Conservation (phyloP, 2,113 vertebrate genomes). For the Pionites leucogaster region DNA sequence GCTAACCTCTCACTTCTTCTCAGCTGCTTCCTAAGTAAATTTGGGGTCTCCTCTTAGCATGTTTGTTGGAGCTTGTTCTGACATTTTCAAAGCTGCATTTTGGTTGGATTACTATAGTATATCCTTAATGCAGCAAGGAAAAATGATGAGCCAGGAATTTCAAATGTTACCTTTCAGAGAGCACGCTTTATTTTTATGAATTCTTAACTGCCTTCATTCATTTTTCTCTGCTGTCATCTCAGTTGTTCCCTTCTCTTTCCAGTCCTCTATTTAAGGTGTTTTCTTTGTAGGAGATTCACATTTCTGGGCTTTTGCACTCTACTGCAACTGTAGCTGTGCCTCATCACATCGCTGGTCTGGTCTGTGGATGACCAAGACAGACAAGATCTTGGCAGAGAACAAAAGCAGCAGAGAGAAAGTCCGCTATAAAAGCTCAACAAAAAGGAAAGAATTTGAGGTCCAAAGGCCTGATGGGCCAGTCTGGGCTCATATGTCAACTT, state of each 20-base stretch:
- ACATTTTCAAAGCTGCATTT: not conserved
- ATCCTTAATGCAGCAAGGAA: not conserved
- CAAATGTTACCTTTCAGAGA: not conserved
- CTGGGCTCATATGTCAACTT: not conserved
- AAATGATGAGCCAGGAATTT: constrained; percentile 13
- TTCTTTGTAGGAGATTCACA: not conserved
- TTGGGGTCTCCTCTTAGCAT: not conserved
- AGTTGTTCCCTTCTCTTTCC: not conserved
- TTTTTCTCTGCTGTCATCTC: not conserved
- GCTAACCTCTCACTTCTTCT: not conserved
- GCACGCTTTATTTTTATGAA: not conserved
- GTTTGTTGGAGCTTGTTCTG: not conserved
- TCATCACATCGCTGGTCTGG: not conserved
- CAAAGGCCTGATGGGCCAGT: not conserved
- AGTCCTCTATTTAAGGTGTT: not conserved
- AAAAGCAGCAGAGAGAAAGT: not conserved
- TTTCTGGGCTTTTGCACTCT: not conserved
- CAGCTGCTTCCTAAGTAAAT: not conserved
- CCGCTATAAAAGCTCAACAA: not conserved
- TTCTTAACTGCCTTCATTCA: not conserved
- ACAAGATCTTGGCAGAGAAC: not conserved
- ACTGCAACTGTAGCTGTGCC: not conserved
- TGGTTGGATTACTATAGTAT: not conserved
- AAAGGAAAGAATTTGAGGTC: not conserved
- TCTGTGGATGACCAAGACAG: not conserved